Percentiles rank a stretch among this genome's conserved stretches.
Evolutionary conservation across 1,140 invertebrate genomes (phyloP).

Genomic region (Hydropsyche tenuis): DNA sequence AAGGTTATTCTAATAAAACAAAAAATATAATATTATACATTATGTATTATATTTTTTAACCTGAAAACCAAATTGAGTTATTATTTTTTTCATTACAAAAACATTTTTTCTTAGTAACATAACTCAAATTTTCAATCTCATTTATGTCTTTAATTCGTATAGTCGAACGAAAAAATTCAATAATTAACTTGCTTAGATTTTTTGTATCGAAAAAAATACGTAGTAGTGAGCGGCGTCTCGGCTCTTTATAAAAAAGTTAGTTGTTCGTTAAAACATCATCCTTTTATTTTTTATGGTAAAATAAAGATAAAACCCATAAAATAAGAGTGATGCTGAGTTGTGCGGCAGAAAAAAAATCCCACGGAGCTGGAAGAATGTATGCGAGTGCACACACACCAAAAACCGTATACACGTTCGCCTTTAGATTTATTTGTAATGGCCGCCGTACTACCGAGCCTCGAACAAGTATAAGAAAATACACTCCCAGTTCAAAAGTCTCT

Average conservation of each 20-base stretch:
- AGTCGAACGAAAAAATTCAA: too few relatives aligned
- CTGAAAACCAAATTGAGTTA: too few relatives aligned
- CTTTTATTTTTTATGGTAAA: conserved; percentile 18
- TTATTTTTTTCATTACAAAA: too few relatives aligned
- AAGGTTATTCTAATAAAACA: too few relatives aligned
- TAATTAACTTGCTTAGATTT: too few relatives aligned
- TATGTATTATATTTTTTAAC: too few relatives aligned
- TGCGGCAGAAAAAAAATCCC: conserved; percentile 22
- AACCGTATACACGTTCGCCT: conserved; percentile 24
- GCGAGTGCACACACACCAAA: background rate
- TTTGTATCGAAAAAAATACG: background rate
- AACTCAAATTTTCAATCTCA: too few relatives aligned
- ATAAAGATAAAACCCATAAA: conserved; percentile 19
- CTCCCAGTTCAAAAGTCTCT: conserved; percentile 49
- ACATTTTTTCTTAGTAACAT: too few relatives aligned
- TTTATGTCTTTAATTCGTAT: too few relatives aligned
- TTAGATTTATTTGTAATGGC: conserved; percentile 58
- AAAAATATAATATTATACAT: too few relatives aligned
- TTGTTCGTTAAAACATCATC: background rate
- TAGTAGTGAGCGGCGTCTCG: background rate
- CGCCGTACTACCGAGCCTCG: conserved; percentile 52
- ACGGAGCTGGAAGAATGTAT: conserved; percentile 6
- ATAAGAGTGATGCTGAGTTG: conserved; percentile 28
- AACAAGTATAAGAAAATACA: conserved; percentile 58
- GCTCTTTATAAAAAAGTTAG: background rate